Base-by-base conservation (phyloP, 2,113 vertebrate species). In the Zosterops borbonicus region DNA sequence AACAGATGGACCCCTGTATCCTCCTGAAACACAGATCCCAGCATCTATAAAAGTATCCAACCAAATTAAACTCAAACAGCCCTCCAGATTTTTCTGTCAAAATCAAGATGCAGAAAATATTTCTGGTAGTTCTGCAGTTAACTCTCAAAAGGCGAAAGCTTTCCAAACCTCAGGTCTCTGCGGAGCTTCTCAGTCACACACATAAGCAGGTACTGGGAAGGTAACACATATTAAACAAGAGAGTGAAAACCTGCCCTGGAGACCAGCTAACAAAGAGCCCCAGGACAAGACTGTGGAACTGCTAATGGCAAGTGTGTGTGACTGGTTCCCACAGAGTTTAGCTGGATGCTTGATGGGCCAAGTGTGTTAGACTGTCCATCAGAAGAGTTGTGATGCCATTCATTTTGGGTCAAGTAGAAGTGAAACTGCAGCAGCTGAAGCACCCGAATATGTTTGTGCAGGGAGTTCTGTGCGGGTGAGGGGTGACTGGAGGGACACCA, bases 391-490 rank as follows among this genome's bases (percentile, higher is more conserved):
- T 24, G 78, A 47, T 29, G n/a, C 25, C 27, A 31, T 39, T 87
- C 24, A 27, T 41, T 75, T 33, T 37, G 65, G 28, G 62, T 42
- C 47, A 49, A 39, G 33, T 0, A 46, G 60, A 76, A 63, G 49
- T 23, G 46, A 52, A 87, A 78, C 10, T 16, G 58, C 49, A 76
- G 65, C 27, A 41, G 80, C 35, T n/a, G 59, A 50, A 82, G 67
- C 2, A 2, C 12, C 11, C 0, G 0, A 25, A 28, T 5, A 6
- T 2, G 0, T 37, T 76, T 0, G 0, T 27, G 68, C 27, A 42
- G 44, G 28, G 55, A 89, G 41, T 16, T 63, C 27, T 17, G 58
- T 0, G 3, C 2, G 39, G 62, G 35, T 75, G 31, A 47, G 27
- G 16, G 39, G 25, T 2, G 4, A 60, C 42, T 17, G 56, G 24